Percentiles rank a stretch among this genome's conserved stretches.
Evolutionary conservation across 2,797 vertebrate genomes (phyloP).

Genomic region (Protosalanx chinensis): DNA sequence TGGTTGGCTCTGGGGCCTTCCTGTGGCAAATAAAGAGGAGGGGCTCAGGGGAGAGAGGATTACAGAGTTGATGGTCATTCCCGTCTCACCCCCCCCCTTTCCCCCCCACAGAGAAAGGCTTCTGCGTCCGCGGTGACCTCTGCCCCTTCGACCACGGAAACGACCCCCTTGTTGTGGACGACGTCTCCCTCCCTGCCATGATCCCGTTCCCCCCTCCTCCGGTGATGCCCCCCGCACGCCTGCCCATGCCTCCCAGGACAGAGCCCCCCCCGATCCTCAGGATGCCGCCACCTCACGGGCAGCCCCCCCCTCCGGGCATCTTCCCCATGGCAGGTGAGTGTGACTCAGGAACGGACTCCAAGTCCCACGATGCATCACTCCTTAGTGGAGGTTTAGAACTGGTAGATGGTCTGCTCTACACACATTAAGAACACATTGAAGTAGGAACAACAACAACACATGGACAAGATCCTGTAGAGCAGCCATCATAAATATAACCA

Average conservation of each 20-base stretch:
- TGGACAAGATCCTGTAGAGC: no score
- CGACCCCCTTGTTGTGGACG: constrained; percentile 94
- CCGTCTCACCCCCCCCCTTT: not conserved
- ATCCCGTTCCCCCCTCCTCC: constrained; percentile 96
- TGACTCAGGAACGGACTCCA: not conserved
- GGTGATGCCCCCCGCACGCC: constrained; percentile 79
- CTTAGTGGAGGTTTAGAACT: no score
- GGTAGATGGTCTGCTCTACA: no score
- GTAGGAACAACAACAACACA: no score
- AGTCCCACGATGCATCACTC: no score
- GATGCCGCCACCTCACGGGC: constrained; percentile 83
- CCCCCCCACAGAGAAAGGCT: constrained; percentile 85
- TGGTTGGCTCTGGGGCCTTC: not conserved
- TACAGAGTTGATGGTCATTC: no score
- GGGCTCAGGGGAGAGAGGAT: no score
- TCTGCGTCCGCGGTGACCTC: constrained; percentile 94
- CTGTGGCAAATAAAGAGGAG: no score
- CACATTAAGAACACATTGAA: no score
- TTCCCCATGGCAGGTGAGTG: constrained; percentile 88
- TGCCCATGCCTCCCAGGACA: constrained; percentile 83
- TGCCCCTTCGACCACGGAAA: constrained; percentile 97
- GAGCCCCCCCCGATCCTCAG: constrained; percentile 81
- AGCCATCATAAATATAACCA: no score
- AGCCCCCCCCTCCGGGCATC: constrained; percentile 87
- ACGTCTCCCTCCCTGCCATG: constrained; percentile 92